Evolutionary conservation across 2,888 invertebrate species (phyloP).

Genomic region (Mycalesis mineus): DNA sequence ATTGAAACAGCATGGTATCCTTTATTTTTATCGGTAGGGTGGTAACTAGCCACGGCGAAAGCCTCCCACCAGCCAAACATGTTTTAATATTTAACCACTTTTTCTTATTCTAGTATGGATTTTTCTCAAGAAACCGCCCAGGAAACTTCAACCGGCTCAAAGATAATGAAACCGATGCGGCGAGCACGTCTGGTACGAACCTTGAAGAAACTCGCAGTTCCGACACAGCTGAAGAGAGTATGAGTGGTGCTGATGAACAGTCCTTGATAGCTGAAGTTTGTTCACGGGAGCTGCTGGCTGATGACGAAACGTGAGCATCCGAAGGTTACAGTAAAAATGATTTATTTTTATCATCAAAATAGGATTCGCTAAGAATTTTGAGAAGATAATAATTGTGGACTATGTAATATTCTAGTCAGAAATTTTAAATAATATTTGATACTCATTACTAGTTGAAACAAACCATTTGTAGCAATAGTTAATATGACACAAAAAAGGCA

Average conservation of each 20-base stretch:
- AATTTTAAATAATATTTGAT: background rate
- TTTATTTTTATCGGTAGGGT: too few relatives aligned
- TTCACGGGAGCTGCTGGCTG: constrained; percentile 11
- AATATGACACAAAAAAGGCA: too few relatives aligned
- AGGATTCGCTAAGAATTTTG: too few relatives aligned
- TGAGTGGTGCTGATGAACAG: background rate
- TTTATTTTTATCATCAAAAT: too few relatives aligned
- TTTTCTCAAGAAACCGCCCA: constrained; percentile 51
- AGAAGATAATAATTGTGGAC: background rate
- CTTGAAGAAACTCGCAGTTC: constrained; percentile 9
- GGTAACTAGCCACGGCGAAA: too few relatives aligned
- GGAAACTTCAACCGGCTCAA: constrained; percentile 48
- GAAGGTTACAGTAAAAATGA: too few relatives aligned
- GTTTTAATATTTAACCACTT: background rate
- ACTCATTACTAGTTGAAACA: too few relatives aligned
- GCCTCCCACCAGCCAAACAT: too few relatives aligned
- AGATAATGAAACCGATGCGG: constrained; percentile 34
- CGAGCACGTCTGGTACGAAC: constrained; percentile 15
- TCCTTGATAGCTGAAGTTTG: constrained; percentile 1
- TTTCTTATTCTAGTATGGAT: constrained; percentile 47
- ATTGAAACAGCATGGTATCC: too few relatives aligned
- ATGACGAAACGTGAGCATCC: constrained; percentile 1
- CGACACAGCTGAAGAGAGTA: constrained; percentile 7
- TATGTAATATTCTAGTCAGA: background rate
- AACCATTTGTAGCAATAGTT: too few relatives aligned